Base-by-base conservation (phyloP, 2,888 invertebrate genomes). In the Leptopilina myrica region DNA sequence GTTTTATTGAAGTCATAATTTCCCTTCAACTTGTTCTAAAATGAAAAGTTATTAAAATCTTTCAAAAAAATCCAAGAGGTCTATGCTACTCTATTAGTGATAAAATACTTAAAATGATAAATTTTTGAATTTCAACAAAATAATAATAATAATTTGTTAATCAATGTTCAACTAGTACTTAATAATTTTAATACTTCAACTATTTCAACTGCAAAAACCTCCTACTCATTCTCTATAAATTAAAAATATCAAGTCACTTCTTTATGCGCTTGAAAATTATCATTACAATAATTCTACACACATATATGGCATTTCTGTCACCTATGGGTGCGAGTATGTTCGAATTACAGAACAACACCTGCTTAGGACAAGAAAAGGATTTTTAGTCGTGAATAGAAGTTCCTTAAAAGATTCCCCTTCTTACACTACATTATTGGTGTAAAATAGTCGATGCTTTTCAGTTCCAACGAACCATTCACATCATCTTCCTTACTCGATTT, bases 341-440 rank as follows among this genome's bases (percentile, higher is more conserved):
- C 73, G 73, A 33, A 56, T 73, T 73, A 73, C 73, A 56, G 73
- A 56, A 53, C 73, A 73, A 53, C 73, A 73, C 73, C 73, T 73
- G 73, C 73, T 73, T 73, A 15, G 73, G 33, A 5, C 56, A 73
- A 73, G 73, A 73, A 73, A 73, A 73, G 73, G 73, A 73, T 73
- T 73, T 73, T 56, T 56, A 56, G 56, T n/a, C 12, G 8, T 73
- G 73, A 73, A 73, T 73, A 33, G 56, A 73, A 73, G 73, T 56
- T 73, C 56, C 56, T 73, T 56, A 73, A 73, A 73, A 40, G 56
- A 56, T 20, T 14, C 49, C 46, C 11, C 56, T 56, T n/a, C 33
- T 56, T 73, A n/a, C 12, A 11, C 49, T 73, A 56, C 3, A 33
- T 53, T 69, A 73, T 56, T 73, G 73, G 73, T 73, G 73, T 73